Evolutionary conservation across 2,113 vertebrate genomes (phyloP), one percentile per base, ranked within the genome.

Genomic region (Leptobrachium leishanense): DNA sequence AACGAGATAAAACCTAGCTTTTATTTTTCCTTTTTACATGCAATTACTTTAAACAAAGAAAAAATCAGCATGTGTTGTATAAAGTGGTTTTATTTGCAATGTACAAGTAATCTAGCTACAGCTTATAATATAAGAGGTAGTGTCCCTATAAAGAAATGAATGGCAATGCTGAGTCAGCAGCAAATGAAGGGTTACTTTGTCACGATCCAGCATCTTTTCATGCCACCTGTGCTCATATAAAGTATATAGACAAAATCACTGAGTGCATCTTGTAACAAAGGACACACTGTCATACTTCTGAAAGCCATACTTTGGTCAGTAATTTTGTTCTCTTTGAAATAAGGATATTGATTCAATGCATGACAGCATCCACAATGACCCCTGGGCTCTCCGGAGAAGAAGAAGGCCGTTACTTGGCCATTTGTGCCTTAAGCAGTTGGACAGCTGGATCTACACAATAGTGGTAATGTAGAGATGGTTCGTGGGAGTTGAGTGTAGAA

Each of bases 311-410:
- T 68, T 55, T 71, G 40, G 41, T 74, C 70, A 59, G 62, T 68
- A 80, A 74, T 72, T 66, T 43, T 70, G 69, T 42, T 42, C 43
- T 41, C 69, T 79, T 79, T 79, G 69, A 72, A 79, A 79, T 79
- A 66, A 72, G 69, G 77, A 66, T 63, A 79, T 64, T 64, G 70
- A 59, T 73, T 73, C 54, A 66, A 80, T 74, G 77, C 77, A 73
- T 73, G 77, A 74, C 46, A 63, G 63, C 53, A 64, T 74, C 50
- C 71, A n/a, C 66, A 80, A 73, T 67, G 70, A 67, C 70, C 77
- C 64, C 62, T 15, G 66, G 65, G 65, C 50, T 43, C 77, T 67
- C 42, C 11, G 72, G 77, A 44, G 62, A 69, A 44, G 62, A 69
- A 79, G 69, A 62, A 79, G 41, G 39, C 46, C 43, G 57, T 42